A percentile compares a stretch with the other conserved stretches of the same genome.
Evolutionary conservation across 92 coral and sea anemone species (phyloP).

Genomic region (Umimayanthus kanabou): DNA sequence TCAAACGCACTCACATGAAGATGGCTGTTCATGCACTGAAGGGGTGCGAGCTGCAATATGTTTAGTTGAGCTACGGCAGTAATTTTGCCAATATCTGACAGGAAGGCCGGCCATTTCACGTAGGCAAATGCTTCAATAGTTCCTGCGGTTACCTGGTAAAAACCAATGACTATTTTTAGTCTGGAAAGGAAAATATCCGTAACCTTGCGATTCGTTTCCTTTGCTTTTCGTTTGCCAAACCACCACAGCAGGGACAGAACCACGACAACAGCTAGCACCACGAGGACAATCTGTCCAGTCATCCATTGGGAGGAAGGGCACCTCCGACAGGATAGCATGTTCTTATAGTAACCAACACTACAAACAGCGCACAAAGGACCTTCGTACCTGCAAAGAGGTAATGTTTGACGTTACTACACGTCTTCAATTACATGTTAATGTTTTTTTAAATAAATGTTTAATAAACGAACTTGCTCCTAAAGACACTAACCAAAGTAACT

Average conservation of each 20-base stretch:
- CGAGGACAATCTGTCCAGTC: conserved; percentile 2
- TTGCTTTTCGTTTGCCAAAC: neutral
- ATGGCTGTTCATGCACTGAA: conserved; percentile 9
- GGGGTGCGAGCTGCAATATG: conserved; percentile 30
- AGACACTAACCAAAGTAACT: too few species aligned
- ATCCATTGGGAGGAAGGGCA: conserved; percentile 28
- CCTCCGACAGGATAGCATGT: conserved; percentile 4
- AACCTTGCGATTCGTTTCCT: neutral
- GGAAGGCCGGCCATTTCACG: conserved; percentile 18
- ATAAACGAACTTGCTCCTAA: neutral
- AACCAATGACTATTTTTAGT: conserved; percentile 33
- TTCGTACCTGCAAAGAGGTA: neutral
- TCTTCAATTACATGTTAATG: neutral
- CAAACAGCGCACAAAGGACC: conserved; percentile 28
- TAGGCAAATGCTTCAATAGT: conserved; percentile 33
- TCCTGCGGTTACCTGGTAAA: conserved; percentile 35
- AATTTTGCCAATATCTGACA: conserved; percentile 8
- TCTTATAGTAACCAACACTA: conserved; percentile 27
- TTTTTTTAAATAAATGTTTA: neutral
- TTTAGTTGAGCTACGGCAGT: conserved; percentile 20
- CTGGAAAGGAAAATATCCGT: conserved; percentile 31
- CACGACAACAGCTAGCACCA: neutral
- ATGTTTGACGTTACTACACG: neutral
- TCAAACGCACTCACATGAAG: neutral
- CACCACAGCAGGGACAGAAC: neutral